These are phyloP conservation scores for Macrocentrus cingulum DNA, from an alignment of 1,140 invertebrate genomes.

Conservation along the genomic window DNA sequence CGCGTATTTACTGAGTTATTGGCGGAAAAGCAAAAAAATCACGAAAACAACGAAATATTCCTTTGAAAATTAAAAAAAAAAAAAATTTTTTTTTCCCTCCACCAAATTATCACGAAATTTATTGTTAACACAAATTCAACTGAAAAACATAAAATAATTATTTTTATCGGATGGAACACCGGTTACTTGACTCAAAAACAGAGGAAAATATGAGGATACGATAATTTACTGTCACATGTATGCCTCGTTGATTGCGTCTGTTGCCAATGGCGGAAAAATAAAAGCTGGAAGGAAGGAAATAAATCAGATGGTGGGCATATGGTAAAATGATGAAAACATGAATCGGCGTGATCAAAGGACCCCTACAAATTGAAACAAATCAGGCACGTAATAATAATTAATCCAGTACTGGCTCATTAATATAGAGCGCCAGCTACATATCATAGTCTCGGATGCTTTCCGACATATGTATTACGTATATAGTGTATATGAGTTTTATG, in stretches of 20 bases:
- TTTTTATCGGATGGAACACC: slow-evolving; percentile 17
- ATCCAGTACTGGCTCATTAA: slow-evolving; percentile 50
- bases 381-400: slow-evolving; percentile 56
- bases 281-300: not conserved
- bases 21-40: no score
- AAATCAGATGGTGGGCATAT: not conserved
- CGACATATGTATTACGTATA: no score
- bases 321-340: slow-evolving; percentile 44
- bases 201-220: not conserved
- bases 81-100: not conserved
- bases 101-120: no score
- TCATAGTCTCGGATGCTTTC: slow-evolving; percentile 16
- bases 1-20: no score
- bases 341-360: slow-evolving; percentile 37
- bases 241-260: slow-evolving; percentile 5
- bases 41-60: no score
- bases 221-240: slow-evolving; percentile 26
- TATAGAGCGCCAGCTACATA: slow-evolving; percentile 34
- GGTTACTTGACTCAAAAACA: slow-evolving; percentile 18
- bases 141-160: not conserved
- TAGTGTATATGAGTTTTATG: slow-evolving; percentile 11
- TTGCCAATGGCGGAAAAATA: not conserved
- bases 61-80: no score
- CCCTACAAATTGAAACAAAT: slow-evolving; percentile 57
- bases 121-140: not conserved